Base-by-base conservation (phyloP, 2,797 vertebrate genomes). In the Melanotaenia nigrans region DNA sequence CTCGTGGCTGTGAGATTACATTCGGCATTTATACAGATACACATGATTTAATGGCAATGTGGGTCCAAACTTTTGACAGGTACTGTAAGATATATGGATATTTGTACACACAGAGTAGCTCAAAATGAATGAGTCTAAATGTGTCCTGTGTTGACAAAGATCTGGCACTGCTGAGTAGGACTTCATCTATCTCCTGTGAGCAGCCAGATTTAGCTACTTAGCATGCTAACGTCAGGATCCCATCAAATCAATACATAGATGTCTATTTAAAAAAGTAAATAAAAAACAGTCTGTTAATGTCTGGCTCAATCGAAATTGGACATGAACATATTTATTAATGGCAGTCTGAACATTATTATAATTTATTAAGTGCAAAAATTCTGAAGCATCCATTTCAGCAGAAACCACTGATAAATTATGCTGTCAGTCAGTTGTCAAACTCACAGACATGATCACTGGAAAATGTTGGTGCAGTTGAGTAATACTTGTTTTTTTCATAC, bases 371-470 rank as follows among this genome's bases (percentile, higher is more conserved):
- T 40, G 13, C 42, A 2, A 55, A 62, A 5, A 8, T 64, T 68
- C 22, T 56, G 36, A 71, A 65, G 57, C 54, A 7, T 64, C 33
- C 14, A 12, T 81, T 71, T 65, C 4, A 7, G 38, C 28, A 49
- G 35, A 24, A 73, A 66, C 60, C 45, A 18, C 5, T n/a, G 30
- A 18, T 54, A 36, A 68, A 61, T 36, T 14, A 68, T 62, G 60
- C 73, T 69, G 68, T 76, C 75, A 85, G 13, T 72, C 78, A 77
- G 0, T 45, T 71, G 81, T 87, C 71, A 71, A 10, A 71, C 25
- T 65, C 63, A 10, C 61, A 79, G 35, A 60, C 30, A 47, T 24
- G 10, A 51, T 82, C 25, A 30, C 3, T 65, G 59, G 42, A n/a
- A 55, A 71, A 79, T 38, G 51, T 59, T 40, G 11, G 55, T 22